A percentile compares a stretch with the other conserved stretches of the same genome.
Evolutionary conservation across 2,113 vertebrate genomes (phyloP).

Genomic region (Nyctibius bracteatus): DNA sequence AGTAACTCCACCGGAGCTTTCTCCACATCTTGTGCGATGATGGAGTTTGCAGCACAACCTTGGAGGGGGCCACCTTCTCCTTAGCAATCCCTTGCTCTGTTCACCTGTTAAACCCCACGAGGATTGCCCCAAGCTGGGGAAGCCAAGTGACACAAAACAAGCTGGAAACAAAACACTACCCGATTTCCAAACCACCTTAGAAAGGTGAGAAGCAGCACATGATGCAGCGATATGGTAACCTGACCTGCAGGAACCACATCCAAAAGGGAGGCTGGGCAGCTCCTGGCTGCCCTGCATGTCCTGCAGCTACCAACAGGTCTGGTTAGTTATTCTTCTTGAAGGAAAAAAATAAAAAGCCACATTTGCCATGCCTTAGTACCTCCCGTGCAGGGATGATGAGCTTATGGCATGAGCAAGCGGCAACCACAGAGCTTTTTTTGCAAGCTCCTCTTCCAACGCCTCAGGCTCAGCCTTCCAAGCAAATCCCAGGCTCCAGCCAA

Average conservation of each 20-base stretch:
- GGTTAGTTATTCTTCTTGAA: background rate
- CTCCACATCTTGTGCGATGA: accelerated
- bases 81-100: background rate
- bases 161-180: background rate
- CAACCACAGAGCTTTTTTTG: background rate
- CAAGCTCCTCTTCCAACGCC: background rate
- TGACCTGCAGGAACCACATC: background rate
- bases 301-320: background rate
- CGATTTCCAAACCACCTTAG: background rate
- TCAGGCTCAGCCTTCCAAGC: background rate
- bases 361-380: background rate
- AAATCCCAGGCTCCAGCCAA: background rate
- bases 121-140: background rate
- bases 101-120: background rate
- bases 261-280: background rate
- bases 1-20: background rate
- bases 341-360: background rate
- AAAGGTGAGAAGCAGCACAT: background rate
- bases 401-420: background rate
- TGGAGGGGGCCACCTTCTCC: background rate
- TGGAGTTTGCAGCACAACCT: background rate
- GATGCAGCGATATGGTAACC: background rate
- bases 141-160: background rate
- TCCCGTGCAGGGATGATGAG: accelerated
- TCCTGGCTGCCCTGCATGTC: accelerated